Conservation (phyloP, 2,888 invertebrate species). For the Meandrusa payeni region DNA sequence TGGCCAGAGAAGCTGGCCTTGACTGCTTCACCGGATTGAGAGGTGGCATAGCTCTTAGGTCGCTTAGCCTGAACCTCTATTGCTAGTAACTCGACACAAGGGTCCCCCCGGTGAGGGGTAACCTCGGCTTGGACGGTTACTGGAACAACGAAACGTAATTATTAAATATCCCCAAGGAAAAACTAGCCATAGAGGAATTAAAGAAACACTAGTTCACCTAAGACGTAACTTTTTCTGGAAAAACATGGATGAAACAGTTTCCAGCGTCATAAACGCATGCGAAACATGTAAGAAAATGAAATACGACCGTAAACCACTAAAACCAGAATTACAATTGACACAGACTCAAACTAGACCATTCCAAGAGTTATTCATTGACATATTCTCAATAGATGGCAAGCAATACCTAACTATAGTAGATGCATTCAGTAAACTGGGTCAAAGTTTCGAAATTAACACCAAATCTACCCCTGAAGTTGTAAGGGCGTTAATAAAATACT, state of each 20-base stretch:
- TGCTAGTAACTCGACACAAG: too few species aligned
- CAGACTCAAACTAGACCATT: background rate
- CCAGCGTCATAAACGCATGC: background rate
- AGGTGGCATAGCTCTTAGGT: too few species aligned
- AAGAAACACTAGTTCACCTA: background rate
- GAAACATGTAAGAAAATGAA: slow-evolving; percentile 1
- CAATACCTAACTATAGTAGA: background rate
- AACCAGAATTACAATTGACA: background rate
- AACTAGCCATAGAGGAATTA: background rate
- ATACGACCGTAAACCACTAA: background rate
- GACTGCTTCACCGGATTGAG: too few species aligned
- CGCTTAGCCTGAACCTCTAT: too few species aligned
- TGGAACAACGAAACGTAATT: too few species aligned
- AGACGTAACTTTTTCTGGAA: background rate
- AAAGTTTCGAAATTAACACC: background rate
- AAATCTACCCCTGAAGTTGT: too few species aligned
- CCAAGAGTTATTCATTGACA: background rate
- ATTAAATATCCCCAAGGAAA: background rate
- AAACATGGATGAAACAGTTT: background rate
- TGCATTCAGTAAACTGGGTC: background rate
- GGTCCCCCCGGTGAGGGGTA: too few species aligned
- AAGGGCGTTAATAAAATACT: background rate
- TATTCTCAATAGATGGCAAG: background rate
- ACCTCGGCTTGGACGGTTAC: too few species aligned
- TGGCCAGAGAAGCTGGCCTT: too few species aligned